Percentiles rank a stretch among this genome's conserved stretches.
Conservation (phyloP, 2,113 vertebrate genomes). For the Colinus virginianus region DNA sequence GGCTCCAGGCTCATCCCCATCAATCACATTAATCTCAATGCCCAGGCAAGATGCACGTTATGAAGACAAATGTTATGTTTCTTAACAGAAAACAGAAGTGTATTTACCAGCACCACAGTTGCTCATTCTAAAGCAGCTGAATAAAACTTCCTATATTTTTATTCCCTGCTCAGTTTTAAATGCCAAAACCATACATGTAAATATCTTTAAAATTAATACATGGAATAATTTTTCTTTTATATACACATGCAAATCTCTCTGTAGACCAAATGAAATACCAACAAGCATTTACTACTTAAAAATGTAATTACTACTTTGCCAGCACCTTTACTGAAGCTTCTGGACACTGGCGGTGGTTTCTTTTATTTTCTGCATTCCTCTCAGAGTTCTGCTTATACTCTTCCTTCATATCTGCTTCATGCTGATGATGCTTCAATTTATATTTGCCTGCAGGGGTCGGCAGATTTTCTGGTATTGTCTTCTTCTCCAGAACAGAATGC, state of each 20-base stretch:
- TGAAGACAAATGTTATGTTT: neutral
- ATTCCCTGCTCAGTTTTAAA: neutral
- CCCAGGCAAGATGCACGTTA: neutral
- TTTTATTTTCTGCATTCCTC: slow-evolving; percentile 49
- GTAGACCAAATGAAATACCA: neutral
- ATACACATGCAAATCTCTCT: neutral
- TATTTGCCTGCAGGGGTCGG: slow-evolving; percentile 52
- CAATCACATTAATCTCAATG: neutral
- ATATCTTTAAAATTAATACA: neutral
- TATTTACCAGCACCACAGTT: neutral
- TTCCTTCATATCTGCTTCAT: slow-evolving; percentile 67
- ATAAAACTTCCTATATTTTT: neutral
- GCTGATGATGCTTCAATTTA: slow-evolving; percentile 68
- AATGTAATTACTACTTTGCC: slow-evolving; percentile 30
- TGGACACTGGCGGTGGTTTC: neutral
- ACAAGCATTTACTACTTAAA: neutral
- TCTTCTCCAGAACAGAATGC: slow-evolving; percentile 50
- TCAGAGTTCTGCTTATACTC: slow-evolving; percentile 62
- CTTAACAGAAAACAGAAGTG: neutral
- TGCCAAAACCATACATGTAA: neutral
- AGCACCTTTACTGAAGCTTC: slow-evolving; percentile 16
- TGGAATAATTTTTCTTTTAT: neutral
- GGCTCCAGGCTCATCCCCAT: neutral
- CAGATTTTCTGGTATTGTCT: slow-evolving; percentile 70
- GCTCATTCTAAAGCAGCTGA: neutral